Evolutionary conservation across 1,140 invertebrate genomes (phyloP).

Genomic region (Ceratina calcarata): DNA sequence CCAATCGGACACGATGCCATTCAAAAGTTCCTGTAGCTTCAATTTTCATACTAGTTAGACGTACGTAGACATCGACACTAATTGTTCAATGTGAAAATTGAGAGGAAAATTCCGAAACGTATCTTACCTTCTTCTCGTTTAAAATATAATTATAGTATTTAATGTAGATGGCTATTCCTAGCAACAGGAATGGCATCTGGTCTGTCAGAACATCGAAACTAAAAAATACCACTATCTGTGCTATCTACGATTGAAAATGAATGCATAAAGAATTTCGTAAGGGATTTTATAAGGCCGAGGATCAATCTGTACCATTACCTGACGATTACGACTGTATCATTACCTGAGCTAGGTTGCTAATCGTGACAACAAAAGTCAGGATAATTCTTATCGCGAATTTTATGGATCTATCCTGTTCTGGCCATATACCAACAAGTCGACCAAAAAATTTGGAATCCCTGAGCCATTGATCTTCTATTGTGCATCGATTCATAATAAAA

Average conservation of each 20-base stretch:
- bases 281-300: too few relatives aligned
- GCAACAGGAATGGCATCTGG: not conserved
- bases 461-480: not conserved
- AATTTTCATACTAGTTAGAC: not conserved
- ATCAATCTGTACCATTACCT: not conserved
- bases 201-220: not conserved
- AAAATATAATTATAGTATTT: conserved; percentile 8
- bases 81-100: not conserved
- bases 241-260: not conserved
- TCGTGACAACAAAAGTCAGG: not conserved
- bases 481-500: not conserved
- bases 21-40: not conserved
- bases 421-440: not conserved
- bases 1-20: not conserved
- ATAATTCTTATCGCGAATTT: not conserved
- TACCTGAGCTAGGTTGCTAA: not conserved
- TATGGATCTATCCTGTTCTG: not conserved
- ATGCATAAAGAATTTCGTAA: too few relatives aligned
- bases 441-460: not conserved
- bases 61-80: not conserved
- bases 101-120: not conserved
- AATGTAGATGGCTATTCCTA: not conserved
- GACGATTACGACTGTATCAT: too few relatives aligned
- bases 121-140: not conserved
- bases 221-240: not conserved